Base-by-base conservation (phyloP, 2,888 invertebrate genomes). In the Boloria selene region DNA sequence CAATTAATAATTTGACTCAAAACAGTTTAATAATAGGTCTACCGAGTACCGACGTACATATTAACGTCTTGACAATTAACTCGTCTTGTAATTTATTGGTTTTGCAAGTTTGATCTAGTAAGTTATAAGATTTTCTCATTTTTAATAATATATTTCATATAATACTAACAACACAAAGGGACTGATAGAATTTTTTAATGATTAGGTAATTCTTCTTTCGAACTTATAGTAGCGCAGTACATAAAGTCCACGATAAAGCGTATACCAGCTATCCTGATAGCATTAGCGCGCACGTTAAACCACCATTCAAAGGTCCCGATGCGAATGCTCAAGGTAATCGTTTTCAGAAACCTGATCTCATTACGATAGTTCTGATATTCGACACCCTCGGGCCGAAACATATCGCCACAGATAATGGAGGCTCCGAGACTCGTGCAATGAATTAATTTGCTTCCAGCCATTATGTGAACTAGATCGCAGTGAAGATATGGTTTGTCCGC, bases 401-500 rank as follows among this genome's bases (percentile, higher is more conserved):
- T 88, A 87, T 87, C 86, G 79, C 79, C 77, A 77, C 74, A 82
- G 85, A 88, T 88, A 85, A 77, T 74, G 73, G 59, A 67, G 70
- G 64, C 73, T 65, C 68, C 69, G 80, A 77, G 81, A 78, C 79
- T 83, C 89, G 86, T 87, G 87, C 84, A 81, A 85, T 85, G 89
- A 90, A 90, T 90, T 89, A 88, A 90, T 89, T 89, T 84, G 77
- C 83, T 81, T 78, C 79, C 80, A 79, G 80, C 83, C 78, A 84
- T 87, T 86, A 86, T 84, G 79, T 83, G 84, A 83, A 84, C 80
- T 81, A 85, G 89, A 91, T 91, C 75, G 85, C 81, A 85, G 84
- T 88, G 85, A 88, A 88, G 90, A 90, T 90, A 88, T 75, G 73
- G 70, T 47, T 17, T 47, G 51, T 61, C 31, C 47, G 66, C 59